Evolutionary conservation across 2,113 vertebrate species (phyloP).

Genomic region (Rhinichthys klamathensis): DNA sequence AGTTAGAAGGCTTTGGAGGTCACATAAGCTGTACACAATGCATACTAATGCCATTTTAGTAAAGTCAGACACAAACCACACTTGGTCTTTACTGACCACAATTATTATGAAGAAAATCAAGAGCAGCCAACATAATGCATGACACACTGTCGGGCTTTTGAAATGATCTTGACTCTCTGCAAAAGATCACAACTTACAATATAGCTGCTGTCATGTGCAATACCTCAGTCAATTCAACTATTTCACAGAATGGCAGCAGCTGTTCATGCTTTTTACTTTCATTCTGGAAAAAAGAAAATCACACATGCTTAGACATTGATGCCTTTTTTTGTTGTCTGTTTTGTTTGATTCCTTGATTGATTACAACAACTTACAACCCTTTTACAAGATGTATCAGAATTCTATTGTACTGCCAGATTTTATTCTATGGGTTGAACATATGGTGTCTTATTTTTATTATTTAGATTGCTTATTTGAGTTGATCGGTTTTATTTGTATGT

Average conservation of each 20-base stretch:
- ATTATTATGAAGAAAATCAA: not conserved
- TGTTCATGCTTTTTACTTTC: not conserved
- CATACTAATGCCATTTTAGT: not conserved
- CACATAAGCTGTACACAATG: not conserved
- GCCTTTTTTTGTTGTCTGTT: not conserved
- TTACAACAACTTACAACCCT: not conserved
- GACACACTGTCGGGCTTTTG: not conserved
- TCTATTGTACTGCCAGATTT: not conserved
- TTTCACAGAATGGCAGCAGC: not conserved
- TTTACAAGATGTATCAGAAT: not conserved
- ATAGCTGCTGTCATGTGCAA: not conserved
- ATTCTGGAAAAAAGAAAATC: not conserved
- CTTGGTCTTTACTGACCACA: not conserved
- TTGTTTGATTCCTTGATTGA: slow-evolving; percentile 3
- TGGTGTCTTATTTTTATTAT: slow-evolving; percentile 5
- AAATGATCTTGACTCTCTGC: not conserved
- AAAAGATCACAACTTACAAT: not conserved
- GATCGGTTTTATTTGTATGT: not conserved
- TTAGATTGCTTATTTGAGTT: not conserved
- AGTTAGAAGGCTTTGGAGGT: not conserved
- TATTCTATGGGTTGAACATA: not conserved
- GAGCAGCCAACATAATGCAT: not conserved
- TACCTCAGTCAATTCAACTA: not conserved
- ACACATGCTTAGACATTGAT: not conserved
- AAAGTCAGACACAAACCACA: not conserved